Conservation (phyloP, 2,888 invertebrate genomes). For the Dynastes grantii region DNA sequence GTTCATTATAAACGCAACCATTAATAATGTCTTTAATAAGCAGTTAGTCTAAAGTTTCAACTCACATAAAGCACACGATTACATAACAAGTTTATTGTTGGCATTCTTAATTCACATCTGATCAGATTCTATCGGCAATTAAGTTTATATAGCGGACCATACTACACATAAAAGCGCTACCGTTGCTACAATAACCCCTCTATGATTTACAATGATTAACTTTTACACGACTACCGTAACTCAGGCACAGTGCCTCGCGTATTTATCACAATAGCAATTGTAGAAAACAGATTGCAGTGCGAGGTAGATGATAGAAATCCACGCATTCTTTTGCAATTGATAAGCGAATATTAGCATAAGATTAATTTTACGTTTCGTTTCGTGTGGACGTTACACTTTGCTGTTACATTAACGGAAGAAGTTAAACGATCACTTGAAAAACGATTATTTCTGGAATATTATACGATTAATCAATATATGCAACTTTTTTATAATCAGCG, state of each 20-base stretch:
- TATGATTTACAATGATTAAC: constrained; percentile 13
- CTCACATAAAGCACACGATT: background rate
- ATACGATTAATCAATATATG: background rate
- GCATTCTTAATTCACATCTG: background rate
- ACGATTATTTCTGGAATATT: background rate
- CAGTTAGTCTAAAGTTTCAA: background rate
- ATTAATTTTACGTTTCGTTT: background rate
- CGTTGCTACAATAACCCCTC: background rate
- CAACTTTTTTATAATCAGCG: background rate
- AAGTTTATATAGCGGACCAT: background rate
- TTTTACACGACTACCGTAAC: background rate
- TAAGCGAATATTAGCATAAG: constrained; percentile 12
- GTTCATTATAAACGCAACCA: background rate
- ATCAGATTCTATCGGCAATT: constrained; percentile 20
- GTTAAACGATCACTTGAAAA: background rate
- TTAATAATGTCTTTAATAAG: background rate
- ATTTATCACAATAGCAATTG: constrained; percentile 2
- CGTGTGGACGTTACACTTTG: background rate
- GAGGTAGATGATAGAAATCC: background rate
- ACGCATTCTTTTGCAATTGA: background rate
- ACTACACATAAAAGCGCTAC: background rate
- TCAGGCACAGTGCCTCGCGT: background rate
- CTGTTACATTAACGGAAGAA: no score
- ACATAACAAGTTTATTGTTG: constrained; percentile 16
- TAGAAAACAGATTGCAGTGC: background rate